Conservation (phyloP, 1,140 invertebrate genomes). For the Stegodyphus dumicola region DNA sequence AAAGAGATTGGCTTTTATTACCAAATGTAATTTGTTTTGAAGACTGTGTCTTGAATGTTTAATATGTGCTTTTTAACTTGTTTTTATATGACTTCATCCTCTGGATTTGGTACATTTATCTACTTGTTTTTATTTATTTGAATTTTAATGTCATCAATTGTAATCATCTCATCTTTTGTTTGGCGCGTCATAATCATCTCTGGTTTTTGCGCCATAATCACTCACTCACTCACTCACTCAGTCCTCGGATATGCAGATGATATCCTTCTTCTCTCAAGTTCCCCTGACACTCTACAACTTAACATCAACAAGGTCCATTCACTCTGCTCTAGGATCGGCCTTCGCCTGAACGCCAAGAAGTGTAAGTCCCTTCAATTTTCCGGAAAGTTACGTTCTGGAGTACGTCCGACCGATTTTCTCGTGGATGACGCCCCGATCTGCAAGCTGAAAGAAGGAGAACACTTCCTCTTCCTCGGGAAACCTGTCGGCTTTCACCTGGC, state of each 20-base stretch:
- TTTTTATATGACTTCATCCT: too few relatives aligned
- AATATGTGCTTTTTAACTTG: too few relatives aligned
- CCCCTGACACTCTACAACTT: background rate
- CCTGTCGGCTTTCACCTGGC: background rate
- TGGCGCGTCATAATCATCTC: too few relatives aligned
- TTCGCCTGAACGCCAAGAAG: background rate
- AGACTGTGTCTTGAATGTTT: too few relatives aligned
- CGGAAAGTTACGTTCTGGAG: background rate
- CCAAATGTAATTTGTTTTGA: too few relatives aligned
- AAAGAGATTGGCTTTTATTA: too few relatives aligned
- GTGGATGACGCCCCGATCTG: background rate
- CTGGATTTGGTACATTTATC: too few relatives aligned
- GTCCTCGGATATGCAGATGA: background rate
- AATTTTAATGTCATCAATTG: too few relatives aligned
- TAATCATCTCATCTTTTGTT: too few relatives aligned
- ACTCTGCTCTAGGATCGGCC: background rate
- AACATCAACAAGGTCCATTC: background rate
- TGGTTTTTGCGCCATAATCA: too few relatives aligned
- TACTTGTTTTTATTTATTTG: too few relatives aligned
- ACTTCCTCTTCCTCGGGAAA: background rate
- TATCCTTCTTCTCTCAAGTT: background rate
- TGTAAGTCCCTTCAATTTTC: background rate
- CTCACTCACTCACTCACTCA: too few relatives aligned
- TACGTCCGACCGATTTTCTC: background rate
- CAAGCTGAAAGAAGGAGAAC: background rate